Conservation (phyloP, 1,140 invertebrate genomes). For the Maniola jurtina region DNA sequence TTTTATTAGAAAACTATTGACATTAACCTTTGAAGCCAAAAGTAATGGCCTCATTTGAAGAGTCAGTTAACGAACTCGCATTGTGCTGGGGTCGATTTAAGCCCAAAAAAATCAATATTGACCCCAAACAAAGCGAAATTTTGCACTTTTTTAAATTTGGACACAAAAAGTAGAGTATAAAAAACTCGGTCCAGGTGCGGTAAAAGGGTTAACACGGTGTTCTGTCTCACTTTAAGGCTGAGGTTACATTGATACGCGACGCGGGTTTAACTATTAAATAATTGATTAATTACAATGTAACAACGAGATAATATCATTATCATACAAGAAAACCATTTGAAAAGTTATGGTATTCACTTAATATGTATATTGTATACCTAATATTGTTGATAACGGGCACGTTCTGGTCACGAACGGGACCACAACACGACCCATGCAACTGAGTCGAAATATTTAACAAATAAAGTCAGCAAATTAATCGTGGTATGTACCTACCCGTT, state of each 20-base stretch:
- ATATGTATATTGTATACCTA: no score
- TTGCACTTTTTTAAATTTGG: slow-evolving; percentile 72
- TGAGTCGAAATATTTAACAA: no score
- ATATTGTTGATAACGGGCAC: no score
- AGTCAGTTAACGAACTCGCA: slow-evolving; percentile 66
- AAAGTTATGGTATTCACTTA: no score
- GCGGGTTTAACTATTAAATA: no score
- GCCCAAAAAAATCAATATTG: slow-evolving; percentile 71
- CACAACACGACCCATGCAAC: no score
- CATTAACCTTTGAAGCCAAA: slow-evolving; percentile 30
- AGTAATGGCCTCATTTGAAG: slow-evolving; percentile 63
- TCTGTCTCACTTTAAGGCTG: slow-evolving; percentile 39
- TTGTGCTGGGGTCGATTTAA: slow-evolving; percentile 48
- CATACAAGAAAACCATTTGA: no score
- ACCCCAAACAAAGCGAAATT: slow-evolving; percentile 63
- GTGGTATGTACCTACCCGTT: no score
- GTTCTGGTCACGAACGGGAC: no score
- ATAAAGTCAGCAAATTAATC: no score
- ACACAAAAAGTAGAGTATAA: slow-evolving; percentile 52
- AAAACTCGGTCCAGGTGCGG: slow-evolving; percentile 67
- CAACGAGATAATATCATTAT: no score
- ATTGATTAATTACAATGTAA: no score
- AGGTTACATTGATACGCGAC: not conserved
- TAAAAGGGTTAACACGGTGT: slow-evolving; percentile 57
- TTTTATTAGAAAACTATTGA: slow-evolving; percentile 11